Percentiles rank a stretch among this genome's conserved stretches.
Conservation (phyloP, 1,140 invertebrate genomes). For the Drosophila arawakana region DNA sequence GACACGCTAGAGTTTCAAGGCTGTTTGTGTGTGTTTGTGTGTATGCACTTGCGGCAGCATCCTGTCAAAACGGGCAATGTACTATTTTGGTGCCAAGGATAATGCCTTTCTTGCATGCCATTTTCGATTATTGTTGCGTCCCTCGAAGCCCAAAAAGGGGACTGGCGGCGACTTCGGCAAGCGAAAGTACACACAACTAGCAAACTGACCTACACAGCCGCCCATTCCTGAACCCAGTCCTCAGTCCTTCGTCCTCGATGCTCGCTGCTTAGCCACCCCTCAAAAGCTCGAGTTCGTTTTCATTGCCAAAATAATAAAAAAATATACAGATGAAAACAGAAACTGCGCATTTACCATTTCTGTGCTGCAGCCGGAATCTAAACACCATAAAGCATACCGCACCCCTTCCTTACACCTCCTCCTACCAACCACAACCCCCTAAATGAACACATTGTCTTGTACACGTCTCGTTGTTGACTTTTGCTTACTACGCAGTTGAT, state of each 20-base stretch:
- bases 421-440: background rate
- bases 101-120: conserved; percentile 62
- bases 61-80: conserved; percentile 54
- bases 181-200: conserved; percentile 65
- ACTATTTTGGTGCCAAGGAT: conserved; percentile 80
- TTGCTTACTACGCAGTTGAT: conserved; percentile 80
- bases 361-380: conserved; percentile 19
- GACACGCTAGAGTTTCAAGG: conserved; percentile 26
- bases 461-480: conserved; percentile 61
- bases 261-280: background rate
- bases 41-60: conserved; percentile 30
- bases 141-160: background rate
- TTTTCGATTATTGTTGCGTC: conserved; percentile 56
- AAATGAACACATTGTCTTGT: conserved; percentile 40
- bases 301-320: conserved; percentile 38
- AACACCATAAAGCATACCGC: conserved; percentile 11
- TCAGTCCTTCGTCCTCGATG: background rate
- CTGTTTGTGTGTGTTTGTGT: conserved; percentile 3
- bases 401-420: conserved; percentile 2
- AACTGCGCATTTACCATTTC: conserved; percentile 69
- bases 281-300: conserved; percentile 24
- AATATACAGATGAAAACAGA: conserved; percentile 10
- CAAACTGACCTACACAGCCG: conserved; percentile 74
- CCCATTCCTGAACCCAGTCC: conserved; percentile 35
- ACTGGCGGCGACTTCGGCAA: conserved; percentile 13